phyloP scores from a whole-genome alignment of 2,888 invertebrate genomes.

The Laothoe populi region DNA sequence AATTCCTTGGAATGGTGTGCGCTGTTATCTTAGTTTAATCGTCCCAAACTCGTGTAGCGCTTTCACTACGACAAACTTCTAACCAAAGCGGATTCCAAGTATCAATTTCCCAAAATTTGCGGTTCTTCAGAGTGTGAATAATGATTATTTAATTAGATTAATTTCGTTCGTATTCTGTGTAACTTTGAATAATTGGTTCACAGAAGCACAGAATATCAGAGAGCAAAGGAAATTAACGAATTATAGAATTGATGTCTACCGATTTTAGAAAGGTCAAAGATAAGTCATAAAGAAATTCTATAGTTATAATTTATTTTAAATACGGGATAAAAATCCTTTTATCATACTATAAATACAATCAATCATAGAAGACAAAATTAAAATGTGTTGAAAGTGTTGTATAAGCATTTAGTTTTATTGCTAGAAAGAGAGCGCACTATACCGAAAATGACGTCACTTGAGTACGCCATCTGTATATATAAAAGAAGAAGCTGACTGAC shows the following conservation, averaged over 20 bases:
- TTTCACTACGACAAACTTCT: slow-evolving; percentile 2
- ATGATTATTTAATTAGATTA: slow-evolving; percentile 26
- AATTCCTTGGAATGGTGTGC: too few relatives aligned
- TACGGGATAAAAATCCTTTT: too few relatives aligned
- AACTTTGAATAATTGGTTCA: slow-evolving; percentile 24
- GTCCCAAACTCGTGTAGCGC: neutral
- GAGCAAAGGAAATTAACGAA: slow-evolving; percentile 1
- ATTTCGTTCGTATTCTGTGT: slow-evolving; percentile 16
- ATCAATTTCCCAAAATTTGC: slow-evolving; percentile 24
- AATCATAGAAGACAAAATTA: too few relatives aligned
- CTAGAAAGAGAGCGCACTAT: too few relatives aligned
- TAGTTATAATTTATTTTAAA: neutral
- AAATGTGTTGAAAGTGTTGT: too few relatives aligned
- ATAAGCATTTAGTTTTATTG: too few relatives aligned
- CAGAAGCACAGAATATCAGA: neutral
- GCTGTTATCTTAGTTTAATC: neutral
- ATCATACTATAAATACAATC: too few relatives aligned
- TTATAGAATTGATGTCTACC: neutral
- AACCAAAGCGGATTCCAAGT: slow-evolving; percentile 19
- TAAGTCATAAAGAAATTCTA: neutral
- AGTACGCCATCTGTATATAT: too few relatives aligned
- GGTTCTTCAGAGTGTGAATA: slow-evolving; percentile 20
- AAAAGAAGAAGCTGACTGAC: too few relatives aligned
- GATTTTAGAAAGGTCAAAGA: neutral
- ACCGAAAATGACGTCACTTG: too few relatives aligned